A percentile compares a stretch with the other conserved stretches of the same genome.
These are phyloP conservation scores for Macquaria ambigua DNA, from an alignment of 2,113 vertebrate genomes.

Conservation along the genomic window DNA sequence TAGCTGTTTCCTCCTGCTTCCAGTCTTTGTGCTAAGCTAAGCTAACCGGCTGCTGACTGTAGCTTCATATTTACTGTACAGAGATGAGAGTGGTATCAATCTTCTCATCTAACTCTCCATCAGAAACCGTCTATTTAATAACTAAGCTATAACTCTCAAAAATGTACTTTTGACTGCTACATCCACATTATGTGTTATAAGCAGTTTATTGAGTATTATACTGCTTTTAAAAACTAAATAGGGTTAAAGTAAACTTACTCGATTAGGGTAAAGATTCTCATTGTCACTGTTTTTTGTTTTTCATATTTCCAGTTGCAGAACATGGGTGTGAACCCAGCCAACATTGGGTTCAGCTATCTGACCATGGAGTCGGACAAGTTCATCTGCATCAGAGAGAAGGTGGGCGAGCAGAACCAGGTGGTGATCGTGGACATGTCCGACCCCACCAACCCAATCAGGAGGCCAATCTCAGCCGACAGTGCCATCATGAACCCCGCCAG, in stretches of 20 bases:
- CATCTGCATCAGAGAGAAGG: conserved; percentile 94
- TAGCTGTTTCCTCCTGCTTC: no score
- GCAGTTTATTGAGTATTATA: background rate
- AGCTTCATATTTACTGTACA: background rate
- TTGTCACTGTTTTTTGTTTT: background rate
- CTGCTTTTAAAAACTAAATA: background rate
- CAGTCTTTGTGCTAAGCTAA: no score
- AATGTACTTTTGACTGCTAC: background rate
- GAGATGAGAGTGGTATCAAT: background rate
- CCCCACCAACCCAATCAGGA: conserved; percentile 88
- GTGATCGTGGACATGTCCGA: conserved; percentile 92
- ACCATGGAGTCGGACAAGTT: conserved; percentile 97
- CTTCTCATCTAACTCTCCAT: background rate
- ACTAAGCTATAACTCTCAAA: no score
- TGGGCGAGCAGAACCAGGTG: conserved; percentile 93
- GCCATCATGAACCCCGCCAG: conserved; percentile 95
- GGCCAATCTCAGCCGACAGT: conserved; percentile 94
- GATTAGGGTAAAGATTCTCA: background rate
- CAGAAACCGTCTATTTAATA: background rate
- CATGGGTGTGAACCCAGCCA: conserved; percentile 92
- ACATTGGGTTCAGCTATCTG: conserved; percentile 94
- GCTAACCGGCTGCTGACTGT: background rate
- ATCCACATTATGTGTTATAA: background rate
- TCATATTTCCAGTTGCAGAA: conserved; percentile 88
- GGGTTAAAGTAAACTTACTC: background rate